These are phyloP conservation scores for Orestias chungarensis DNA, from an alignment of 2,797 vertebrate species.

Conservation along the genomic window DNA sequence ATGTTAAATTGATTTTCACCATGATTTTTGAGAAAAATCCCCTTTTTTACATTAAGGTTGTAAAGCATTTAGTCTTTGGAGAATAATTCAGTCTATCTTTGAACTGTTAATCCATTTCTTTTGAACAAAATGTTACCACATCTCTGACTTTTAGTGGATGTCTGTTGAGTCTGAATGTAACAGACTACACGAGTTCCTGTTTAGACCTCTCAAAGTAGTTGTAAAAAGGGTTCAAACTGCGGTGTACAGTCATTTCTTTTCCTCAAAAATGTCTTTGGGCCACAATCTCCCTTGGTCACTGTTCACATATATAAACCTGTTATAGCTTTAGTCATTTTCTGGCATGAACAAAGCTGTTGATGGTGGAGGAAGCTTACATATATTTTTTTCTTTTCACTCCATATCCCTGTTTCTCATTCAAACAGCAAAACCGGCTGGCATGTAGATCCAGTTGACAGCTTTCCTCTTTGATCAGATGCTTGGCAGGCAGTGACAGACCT, in stretches of 20 bases:
- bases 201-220: background rate
- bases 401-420: slow-evolving; percentile 52
- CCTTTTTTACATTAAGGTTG: too few relatives aligned
- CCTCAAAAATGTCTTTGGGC: background rate
- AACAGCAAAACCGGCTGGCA: slow-evolving; percentile 46
- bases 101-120: too few relatives aligned
- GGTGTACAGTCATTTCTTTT: background rate
- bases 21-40: too few relatives aligned
- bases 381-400: background rate
- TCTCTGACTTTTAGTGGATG: too few relatives aligned
- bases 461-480: slow-evolving; percentile 71
- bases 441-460: slow-evolving; percentile 57
- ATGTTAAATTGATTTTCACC: too few relatives aligned
- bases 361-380: slow-evolving; percentile 31
- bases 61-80: too few relatives aligned
- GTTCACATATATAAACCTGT: slow-evolving; percentile 10
- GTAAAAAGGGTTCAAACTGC: background rate
- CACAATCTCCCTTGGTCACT: background rate
- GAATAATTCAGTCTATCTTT: too few relatives aligned
- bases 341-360: slow-evolving; percentile 17
- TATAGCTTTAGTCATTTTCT: slow-evolving; percentile 1
- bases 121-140: background rate
- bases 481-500: slow-evolving; percentile 54
- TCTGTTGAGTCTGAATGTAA: too few relatives aligned
- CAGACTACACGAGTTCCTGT: too few relatives aligned